These are phyloP conservation scores for Acanthosepion esculentum DNA, from an alignment of 2,888 invertebrate genomes.

Conservation along the genomic window DNA sequence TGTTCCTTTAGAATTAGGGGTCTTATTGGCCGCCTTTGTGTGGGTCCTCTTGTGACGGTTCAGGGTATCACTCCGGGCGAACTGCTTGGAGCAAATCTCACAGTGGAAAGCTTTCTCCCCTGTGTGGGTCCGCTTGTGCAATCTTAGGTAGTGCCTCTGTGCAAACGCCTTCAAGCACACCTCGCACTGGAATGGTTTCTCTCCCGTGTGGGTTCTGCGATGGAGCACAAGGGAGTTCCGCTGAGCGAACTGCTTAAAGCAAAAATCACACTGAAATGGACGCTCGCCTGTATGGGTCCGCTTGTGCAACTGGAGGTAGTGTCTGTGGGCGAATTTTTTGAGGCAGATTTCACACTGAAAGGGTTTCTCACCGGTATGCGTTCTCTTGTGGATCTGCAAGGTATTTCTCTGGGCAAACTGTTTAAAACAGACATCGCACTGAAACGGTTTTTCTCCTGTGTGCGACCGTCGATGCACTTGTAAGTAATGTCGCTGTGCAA, in stretches of 20 bases:
- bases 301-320: constrained; percentile 41
- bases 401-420: constrained; percentile 44
- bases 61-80: constrained; percentile 35
- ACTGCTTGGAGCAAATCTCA: constrained; percentile 38
- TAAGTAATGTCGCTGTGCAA: constrained; percentile 40
- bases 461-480: neutral
- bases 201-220: constrained; percentile 35
- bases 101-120: constrained; percentile 40
- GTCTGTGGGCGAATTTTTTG: constrained; percentile 41
- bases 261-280: constrained; percentile 42
- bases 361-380: constrained; percentile 42
- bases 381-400: constrained; percentile 43
- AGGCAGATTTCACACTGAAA: constrained; percentile 43
- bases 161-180: constrained; percentile 38
- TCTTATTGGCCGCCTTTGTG: neutral
- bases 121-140: constrained; percentile 40
- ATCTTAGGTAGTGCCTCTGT: constrained; percentile 36
- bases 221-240: constrained; percentile 18
- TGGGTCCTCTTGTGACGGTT: constrained; percentile 42
- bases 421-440: neutral
- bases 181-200: constrained; percentile 33
- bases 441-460: constrained; percentile 36
- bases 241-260: constrained; percentile 42
- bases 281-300: constrained; percentile 17
- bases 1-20: neutral